Evolutionary conservation across 1,140 invertebrate genomes (phyloP), one percentile per base, ranked within the genome.

Genomic region (Branchinecta lynchi): DNA sequence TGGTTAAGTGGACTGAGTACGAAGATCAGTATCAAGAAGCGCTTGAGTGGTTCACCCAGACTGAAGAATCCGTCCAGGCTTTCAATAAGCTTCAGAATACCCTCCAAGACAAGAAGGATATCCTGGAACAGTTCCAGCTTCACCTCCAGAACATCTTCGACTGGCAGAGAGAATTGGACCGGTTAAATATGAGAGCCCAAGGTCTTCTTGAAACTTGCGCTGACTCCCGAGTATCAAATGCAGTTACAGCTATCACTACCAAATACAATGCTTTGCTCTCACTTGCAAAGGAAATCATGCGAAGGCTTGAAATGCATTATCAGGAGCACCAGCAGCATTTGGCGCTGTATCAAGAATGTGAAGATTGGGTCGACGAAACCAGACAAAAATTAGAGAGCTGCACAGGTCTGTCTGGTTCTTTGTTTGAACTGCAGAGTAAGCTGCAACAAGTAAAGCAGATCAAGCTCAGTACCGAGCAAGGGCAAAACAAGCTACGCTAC

Each of bases 1-100:
- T 96, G 75, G 90, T 93, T 0, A 92, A 93, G 79, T 96, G 93
- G 93, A 90, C 89, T 17, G 91, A 96, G 79, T 96, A 95, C 76
- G 91, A 96, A 79, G 91, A 95, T 77, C 90, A 94, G 74, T 92
- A 92, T 75, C 86, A 86, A 74, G 89, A 93, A 80, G 91, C 91
- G 66, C 81, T 87, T 68, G 87, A 92, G 73, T 95, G 92, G 92
- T 80, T 96, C 65, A 87, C 83, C 32, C 88, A 90, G 79, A 93
- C 90, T 72, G 92, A 96, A 79, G 83, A 85, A 65, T 75, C 89
- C 69, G 88, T 96, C 15, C 89, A 94, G 78, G 86, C 86, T n/a
- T 93, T 89, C 76, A 91, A 92, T 73, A 92, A 93, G 78, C 82
- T 93, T 17, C 90, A 95, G 77, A 86, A 91, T 74, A 90, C 87